Evolutionary conservation across 2,113 vertebrate genomes (phyloP).

Genomic region (Clarias batrachus): DNA sequence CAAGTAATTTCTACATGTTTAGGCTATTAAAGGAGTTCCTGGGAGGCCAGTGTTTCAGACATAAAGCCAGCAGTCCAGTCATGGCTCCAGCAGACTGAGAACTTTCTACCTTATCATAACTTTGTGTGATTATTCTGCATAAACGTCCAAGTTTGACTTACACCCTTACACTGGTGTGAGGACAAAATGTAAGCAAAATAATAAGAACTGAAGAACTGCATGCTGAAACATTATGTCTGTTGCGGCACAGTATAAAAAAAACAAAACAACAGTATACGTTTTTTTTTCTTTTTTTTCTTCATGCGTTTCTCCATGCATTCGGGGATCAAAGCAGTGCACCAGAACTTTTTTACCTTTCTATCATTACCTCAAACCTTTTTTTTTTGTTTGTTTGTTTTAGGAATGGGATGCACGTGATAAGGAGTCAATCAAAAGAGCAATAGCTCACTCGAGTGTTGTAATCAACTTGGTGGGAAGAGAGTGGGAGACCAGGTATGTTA

Average conservation of each 20-base stretch:
- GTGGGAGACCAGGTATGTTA: conserved; percentile 87
- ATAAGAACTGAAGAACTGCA: neutral
- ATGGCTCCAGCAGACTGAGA: too few relatives aligned
- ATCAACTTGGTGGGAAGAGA: conserved; percentile 92
- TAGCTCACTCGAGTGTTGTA: conserved; percentile 89
- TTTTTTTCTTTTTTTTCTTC: neutral
- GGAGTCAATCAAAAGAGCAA: conserved; percentile 81
- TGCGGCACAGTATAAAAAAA: neutral
- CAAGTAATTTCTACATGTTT: too few relatives aligned
- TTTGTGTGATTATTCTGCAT: too few relatives aligned
- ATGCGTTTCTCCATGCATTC: neutral
- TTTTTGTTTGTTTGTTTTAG: conserved; percentile 62
- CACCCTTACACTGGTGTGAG: neutral
- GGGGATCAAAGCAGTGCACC: neutral
- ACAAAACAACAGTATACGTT: too few relatives aligned
- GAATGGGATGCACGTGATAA: conserved; percentile 86
- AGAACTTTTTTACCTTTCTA: neutral
- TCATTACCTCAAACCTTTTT: neutral
- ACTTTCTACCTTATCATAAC: too few relatives aligned
- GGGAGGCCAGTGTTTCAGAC: too few relatives aligned
- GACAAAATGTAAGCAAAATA: neutral
- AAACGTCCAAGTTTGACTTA: too few relatives aligned
- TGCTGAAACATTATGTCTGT: neutral
- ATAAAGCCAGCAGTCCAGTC: too few relatives aligned
- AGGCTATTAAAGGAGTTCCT: too few relatives aligned